Evolutionary conservation across 2,113 vertebrate genomes (phyloP).

Genomic region (Blennius ocellaris): DNA sequence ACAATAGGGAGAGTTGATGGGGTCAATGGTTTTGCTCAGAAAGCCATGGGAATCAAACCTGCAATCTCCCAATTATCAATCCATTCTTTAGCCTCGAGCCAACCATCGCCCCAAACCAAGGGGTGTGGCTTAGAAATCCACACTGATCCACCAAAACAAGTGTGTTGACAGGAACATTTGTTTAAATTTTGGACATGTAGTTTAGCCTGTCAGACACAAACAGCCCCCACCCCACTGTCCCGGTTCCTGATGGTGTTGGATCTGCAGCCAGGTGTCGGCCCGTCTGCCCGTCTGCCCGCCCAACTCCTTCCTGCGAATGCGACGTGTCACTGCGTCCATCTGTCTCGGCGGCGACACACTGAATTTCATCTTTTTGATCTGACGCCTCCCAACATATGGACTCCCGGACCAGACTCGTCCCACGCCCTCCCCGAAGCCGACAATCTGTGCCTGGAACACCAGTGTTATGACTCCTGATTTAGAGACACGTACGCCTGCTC

Average conservation of each 20-base stretch:
- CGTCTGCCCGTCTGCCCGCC: constrained; percentile 19
- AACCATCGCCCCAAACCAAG: no score
- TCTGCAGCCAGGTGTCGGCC: constrained; percentile 45
- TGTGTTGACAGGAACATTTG: neutral
- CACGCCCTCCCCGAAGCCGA: constrained; percentile 22
- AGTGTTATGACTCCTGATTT: constrained; percentile 14
- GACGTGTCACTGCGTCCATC: constrained; percentile 67
- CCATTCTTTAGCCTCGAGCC: no score
- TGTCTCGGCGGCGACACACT: constrained; percentile 50
- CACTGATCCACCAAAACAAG: neutral
- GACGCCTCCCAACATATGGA: constrained; percentile 65
- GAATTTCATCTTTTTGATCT: constrained; percentile 68
- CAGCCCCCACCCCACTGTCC: constrained; percentile 3
- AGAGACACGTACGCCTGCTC: constrained; percentile 8
- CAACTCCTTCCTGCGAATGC: neutral
- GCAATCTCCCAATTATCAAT: no score
- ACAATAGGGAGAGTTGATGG: no score
- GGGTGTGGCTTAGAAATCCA: neutral
- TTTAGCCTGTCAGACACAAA: neutral
- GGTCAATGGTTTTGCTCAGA: no score
- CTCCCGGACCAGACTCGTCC: constrained; percentile 15
- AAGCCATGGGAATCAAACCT: no score
- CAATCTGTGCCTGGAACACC: constrained; percentile 53
- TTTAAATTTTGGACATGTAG: neutral
- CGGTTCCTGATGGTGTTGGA: constrained; percentile 26